Conservation (phyloP, 2,888 invertebrate genomes). For the Polyommatus iphigenia region DNA sequence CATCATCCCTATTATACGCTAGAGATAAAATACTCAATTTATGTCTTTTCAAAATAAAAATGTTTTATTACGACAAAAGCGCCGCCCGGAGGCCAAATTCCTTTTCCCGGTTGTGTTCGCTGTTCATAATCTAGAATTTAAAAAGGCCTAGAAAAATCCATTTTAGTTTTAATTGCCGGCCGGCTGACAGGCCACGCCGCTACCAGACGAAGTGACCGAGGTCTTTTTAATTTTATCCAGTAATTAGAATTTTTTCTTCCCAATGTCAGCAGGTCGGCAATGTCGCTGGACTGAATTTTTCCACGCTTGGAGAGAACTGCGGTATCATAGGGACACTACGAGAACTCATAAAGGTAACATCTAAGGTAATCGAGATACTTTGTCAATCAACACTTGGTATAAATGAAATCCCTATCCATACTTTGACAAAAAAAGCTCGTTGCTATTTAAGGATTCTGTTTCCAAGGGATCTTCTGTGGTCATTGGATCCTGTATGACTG, state of each 20-base stretch:
- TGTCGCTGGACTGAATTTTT: conserved; percentile 34
- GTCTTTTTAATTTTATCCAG: conserved; percentile 60
- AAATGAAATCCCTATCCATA: too few relatives aligned
- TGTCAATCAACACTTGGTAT: too few relatives aligned
- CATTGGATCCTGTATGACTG: neutral
- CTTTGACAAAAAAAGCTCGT: neutral
- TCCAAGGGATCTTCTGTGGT: neutral
- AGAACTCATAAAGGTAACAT: neutral
- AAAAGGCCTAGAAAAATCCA: conserved; percentile 45
- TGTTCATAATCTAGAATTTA: conserved; percentile 34
- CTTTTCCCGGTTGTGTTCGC: neutral
- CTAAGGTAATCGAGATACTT: too few relatives aligned
- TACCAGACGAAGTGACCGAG: conserved; percentile 49
- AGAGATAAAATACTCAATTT: neutral
- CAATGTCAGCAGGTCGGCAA: conserved; percentile 42
- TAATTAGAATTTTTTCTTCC: conserved; percentile 63
- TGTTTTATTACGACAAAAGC: neutral
- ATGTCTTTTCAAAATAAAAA: neutral
- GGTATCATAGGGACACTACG: neutral
- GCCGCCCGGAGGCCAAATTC: neutral
- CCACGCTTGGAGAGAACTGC: conserved; percentile 14
- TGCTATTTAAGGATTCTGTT: neutral
- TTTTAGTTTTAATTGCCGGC: conserved; percentile 61
- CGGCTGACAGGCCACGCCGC: conserved; percentile 49
- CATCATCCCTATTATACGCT: too few relatives aligned